Conservation (phyloP, 2,888 invertebrate genomes). For the Drosophila histrio region DNA sequence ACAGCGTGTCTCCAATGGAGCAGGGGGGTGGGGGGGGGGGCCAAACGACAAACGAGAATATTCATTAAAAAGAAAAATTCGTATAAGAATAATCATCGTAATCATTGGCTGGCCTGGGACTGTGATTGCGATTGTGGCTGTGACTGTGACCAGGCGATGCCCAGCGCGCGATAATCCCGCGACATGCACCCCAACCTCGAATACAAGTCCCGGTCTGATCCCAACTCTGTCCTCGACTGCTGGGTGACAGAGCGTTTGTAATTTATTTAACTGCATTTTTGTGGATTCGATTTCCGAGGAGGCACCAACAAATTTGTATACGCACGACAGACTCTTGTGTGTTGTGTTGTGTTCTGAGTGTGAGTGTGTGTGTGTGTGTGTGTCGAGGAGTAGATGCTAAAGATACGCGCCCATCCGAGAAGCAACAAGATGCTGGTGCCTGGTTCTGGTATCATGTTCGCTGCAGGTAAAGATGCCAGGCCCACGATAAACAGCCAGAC, state of each 20-base stretch:
- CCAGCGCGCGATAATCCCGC: conserved; percentile 69
- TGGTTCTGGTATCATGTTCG: conserved; percentile 57
- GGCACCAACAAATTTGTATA: conserved; percentile 67
- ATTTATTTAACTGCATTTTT: conserved; percentile 80
- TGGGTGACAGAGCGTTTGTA: conserved; percentile 80
- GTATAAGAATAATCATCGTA: conserved; percentile 59
- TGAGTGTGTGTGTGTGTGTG: conserved; percentile 10
- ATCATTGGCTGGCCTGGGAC: conserved; percentile 39
- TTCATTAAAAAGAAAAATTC: conserved; percentile 60
- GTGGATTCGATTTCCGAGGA: conserved; percentile 78
- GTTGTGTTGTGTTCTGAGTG: not conserved
- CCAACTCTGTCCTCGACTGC: conserved; percentile 39
- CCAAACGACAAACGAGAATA: conserved; percentile 48
- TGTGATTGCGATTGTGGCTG: conserved; percentile 8
- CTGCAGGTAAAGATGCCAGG: conserved; percentile 70
- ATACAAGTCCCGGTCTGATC: conserved; percentile 9
- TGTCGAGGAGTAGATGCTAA: conserved; percentile 57
- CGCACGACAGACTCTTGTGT: conserved; percentile 48
- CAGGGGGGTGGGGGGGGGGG: not conserved
- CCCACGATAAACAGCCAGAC: conserved; percentile 55
- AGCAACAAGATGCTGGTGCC: conserved; percentile 66
- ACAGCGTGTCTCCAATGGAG: not conserved
- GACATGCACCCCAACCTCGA: conserved; percentile 62
- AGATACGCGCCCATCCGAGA: conserved; percentile 58
- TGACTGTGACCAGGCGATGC: conserved; percentile 52